Evolutionary conservation across 2,113 vertebrate species (phyloP).

Genomic region (Tamias sibiricus): DNA sequence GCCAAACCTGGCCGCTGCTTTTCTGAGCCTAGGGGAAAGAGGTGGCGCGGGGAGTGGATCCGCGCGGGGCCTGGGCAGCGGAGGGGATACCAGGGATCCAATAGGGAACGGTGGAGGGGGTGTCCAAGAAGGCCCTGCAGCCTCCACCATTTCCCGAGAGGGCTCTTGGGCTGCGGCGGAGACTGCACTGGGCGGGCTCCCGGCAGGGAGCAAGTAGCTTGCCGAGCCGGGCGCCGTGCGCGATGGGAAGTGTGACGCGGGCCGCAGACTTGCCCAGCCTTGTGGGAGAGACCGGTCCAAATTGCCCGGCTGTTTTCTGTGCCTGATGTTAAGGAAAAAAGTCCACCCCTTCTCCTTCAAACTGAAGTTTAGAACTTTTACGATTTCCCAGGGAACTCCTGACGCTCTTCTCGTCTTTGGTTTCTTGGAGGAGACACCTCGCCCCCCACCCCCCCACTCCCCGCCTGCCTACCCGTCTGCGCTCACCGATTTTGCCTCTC

Average conservation of each 20-base stretch:
- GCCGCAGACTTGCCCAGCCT: neutral
- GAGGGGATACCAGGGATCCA: neutral
- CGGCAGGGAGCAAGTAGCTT: neutral
- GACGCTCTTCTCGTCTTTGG: neutral
- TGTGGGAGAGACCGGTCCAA: neutral
- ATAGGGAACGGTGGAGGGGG: neutral
- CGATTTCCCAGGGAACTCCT: neutral
- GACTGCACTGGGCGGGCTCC: neutral
- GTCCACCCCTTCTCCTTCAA: neutral
- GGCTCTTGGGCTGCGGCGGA: neutral
- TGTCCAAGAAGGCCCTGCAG: neutral
- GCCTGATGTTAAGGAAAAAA: neutral
- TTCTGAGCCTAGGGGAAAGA: slow-evolving; percentile 67
- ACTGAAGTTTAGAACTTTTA: neutral
- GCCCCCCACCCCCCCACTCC: neutral
- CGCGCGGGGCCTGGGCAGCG: neutral
- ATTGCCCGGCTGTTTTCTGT: neutral
- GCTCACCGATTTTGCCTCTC: neutral
- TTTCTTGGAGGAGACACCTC: neutral
- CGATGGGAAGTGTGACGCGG: neutral
- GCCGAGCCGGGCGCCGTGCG: neutral
- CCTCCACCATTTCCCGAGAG: neutral
- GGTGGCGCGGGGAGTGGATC: slow-evolving; percentile 33
- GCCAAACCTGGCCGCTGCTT: slow-evolving; percentile 74
- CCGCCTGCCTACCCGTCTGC: neutral